Conservation (phyloP, 2,113 vertebrate genomes). For the Saguinus imperator region DNA sequence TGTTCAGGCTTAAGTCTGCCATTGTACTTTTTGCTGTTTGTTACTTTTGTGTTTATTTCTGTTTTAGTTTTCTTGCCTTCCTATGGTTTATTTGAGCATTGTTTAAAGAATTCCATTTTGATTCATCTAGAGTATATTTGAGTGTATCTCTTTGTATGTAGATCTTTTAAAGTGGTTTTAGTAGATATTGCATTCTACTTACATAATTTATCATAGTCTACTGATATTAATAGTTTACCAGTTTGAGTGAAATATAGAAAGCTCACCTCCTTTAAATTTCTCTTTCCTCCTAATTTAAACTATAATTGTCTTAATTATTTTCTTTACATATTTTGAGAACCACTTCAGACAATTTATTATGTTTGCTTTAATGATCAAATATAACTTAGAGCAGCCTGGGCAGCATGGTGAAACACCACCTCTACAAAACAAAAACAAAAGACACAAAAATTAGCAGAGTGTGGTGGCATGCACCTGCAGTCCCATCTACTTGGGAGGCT, state of each 20-base stretch:
- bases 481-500: too few species aligned
- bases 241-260: not conserved
- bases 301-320: not conserved
- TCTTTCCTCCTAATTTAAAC: not conserved
- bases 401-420: too few species aligned
- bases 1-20: not conserved
- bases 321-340: not conserved
- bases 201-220: not conserved
- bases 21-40: not conserved
- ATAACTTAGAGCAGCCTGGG: not conserved
- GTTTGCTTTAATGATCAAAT: not conserved
- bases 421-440: too few species aligned
- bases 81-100: not conserved
- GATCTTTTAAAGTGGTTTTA: not conserved
- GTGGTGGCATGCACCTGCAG: too few species aligned
- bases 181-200: not conserved
- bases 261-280: not conserved
- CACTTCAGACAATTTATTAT: not conserved
- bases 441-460: too few species aligned
- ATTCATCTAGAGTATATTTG: not conserved
- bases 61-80: not conserved
- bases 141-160: not conserved
- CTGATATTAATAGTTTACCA: not conserved
- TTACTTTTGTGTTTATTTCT: not conserved
- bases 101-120: constrained; percentile 13